Evolutionary conservation across 2,113 vertebrate species (phyloP).

Genomic region (Falcunculus frontatus): DNA sequence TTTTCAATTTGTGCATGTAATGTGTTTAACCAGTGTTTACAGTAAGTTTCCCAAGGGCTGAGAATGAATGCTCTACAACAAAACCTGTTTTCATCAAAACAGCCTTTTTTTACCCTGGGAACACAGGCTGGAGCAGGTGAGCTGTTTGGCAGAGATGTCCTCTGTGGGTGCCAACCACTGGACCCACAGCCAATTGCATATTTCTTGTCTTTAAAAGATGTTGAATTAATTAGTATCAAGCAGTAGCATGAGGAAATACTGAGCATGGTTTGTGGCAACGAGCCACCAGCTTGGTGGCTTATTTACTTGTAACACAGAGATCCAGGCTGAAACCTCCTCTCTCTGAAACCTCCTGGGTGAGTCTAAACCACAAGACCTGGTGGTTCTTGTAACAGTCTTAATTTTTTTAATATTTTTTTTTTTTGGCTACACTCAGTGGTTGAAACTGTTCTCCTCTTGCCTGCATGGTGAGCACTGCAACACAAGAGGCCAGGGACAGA

Average conservation of each 20-base stretch:
- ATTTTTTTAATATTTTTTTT: neutral
- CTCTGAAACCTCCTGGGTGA: neutral
- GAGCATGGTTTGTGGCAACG: neutral
- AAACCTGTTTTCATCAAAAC: neutral
- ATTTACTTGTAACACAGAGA: neutral
- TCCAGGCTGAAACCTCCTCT: neutral
- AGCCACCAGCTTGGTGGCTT: neutral
- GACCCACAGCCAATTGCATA: neutral
- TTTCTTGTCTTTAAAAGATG: neutral
- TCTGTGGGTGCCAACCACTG: neutral
- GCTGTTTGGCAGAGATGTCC: neutral
- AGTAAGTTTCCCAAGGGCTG: neutral
- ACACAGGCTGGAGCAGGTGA: neutral
- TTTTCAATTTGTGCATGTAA: neutral
- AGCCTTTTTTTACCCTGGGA: neutral
- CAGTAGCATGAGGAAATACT: rapidly evolving
- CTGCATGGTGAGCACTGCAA: neutral
- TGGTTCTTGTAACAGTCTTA: neutral
- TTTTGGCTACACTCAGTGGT: neutral
- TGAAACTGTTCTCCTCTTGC: neutral
- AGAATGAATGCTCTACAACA: neutral
- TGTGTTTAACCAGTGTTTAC: neutral
- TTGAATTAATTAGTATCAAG: neutral
- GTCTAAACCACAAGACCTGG: neutral
- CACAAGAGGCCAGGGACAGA: neutral